These are phyloP conservation scores for Siphonodentalium dalli DNA, from an alignment of 2,888 invertebrate genomes.

Conservation along the genomic window DNA sequence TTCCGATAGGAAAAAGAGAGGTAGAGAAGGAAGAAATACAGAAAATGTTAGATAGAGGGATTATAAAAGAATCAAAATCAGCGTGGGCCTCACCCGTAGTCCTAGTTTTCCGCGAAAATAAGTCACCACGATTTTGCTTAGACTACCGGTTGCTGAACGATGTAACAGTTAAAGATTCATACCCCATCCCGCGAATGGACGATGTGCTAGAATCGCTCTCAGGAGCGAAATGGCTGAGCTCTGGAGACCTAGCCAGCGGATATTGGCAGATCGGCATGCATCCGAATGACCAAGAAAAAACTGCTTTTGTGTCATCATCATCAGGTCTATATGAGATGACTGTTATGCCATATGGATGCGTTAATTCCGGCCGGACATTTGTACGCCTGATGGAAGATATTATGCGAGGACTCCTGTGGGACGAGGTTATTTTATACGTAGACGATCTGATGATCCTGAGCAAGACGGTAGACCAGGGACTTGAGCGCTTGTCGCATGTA, in stretches of 20 bases:
- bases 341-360: slow-evolving; percentile 25
- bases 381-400: slow-evolving; percentile 30
- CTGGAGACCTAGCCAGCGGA: slow-evolving; percentile 28
- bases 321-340: slow-evolving; percentile 22
- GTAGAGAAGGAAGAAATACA: slow-evolving; percentile 17
- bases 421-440: too few species aligned
- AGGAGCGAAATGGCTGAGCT: slow-evolving; percentile 22
- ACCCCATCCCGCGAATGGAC: slow-evolving; percentile 27
- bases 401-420: slow-evolving; percentile 27
- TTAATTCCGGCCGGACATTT: slow-evolving; percentile 32
- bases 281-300: slow-evolving; percentile 21
- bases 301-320: slow-evolving; percentile 24
- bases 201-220: slow-evolving; percentile 27
- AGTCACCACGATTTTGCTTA: slow-evolving; percentile 23
- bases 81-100: slow-evolving; percentile 29
- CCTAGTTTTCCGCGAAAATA: slow-evolving; percentile 24
- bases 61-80: slow-evolving; percentile 26
- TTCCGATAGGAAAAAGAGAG: slow-evolving; percentile 15
- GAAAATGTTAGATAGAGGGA: slow-evolving; percentile 20
- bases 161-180: slow-evolving; percentile 22
- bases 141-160: slow-evolving; percentile 29
- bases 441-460: too few species aligned
- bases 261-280: slow-evolving; percentile 28
- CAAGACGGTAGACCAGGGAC: too few species aligned
- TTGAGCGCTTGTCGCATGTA: too few species aligned